A percentile compares a stretch with the other conserved stretches of the same genome.
Conservation (phyloP, 2,113 vertebrate species). For the Vulpes ferrilata region DNA sequence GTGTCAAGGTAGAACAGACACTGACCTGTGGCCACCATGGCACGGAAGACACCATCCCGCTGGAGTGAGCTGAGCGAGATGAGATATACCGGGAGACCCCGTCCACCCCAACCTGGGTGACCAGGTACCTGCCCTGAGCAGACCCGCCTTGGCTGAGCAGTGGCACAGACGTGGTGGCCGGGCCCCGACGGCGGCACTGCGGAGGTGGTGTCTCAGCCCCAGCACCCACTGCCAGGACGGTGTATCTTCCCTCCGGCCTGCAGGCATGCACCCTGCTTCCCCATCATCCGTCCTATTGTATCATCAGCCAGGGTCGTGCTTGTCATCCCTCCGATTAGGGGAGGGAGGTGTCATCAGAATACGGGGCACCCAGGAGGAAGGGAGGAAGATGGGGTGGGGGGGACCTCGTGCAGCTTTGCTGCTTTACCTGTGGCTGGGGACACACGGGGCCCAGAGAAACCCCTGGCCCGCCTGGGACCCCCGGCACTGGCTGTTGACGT, state of each 20-base stretch:
- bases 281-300: slow-evolving; percentile 58
- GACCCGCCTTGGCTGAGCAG: neutral
- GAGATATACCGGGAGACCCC: neutral
- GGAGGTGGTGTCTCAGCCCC: slow-evolving; percentile 36
- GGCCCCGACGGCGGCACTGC: neutral
- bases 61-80: neutral
- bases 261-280: slow-evolving; percentile 53
- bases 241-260: slow-evolving; percentile 57
- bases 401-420: rapidly evolving
- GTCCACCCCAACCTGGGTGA: too few species aligned
- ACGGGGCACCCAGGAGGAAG: neutral
- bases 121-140: neutral
- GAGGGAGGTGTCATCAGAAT: neutral
- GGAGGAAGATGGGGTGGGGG: neutral
- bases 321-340: slow-evolving; percentile 23
- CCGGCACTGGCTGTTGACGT: rapidly evolving
- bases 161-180: neutral
- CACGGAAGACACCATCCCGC: rapidly evolving
- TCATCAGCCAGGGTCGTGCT: slow-evolving; percentile 50
- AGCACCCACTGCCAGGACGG: slow-evolving; percentile 43
- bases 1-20: neutral
- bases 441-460: neutral
- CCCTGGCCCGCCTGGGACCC: neutral
- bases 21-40: neutral
- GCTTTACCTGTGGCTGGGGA: neutral